These are phyloP conservation scores for Amphiprion clarkii DNA, from an alignment of 2,797 vertebrate genomes.

Conservation along the genomic window DNA sequence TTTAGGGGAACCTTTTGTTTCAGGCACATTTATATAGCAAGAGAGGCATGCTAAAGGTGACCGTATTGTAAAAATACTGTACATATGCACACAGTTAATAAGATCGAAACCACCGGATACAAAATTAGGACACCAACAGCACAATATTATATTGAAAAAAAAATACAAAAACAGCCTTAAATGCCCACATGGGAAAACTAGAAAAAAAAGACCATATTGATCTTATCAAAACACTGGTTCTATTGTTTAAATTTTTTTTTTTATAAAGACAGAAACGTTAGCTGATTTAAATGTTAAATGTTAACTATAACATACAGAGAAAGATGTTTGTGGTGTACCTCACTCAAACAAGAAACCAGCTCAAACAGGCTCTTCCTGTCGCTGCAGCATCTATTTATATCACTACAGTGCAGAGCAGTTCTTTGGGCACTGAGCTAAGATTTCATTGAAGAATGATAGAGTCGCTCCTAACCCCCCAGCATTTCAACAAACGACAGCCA, in stretches of 20 bases:
- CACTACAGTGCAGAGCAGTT: slow-evolving; percentile 30
- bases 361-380: slow-evolving; percentile 53
- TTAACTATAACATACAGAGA: slow-evolving; percentile 42
- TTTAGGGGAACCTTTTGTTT: background rate
- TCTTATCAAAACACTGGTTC: slow-evolving; percentile 55
- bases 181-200: slow-evolving; percentile 16
- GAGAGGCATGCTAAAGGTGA: background rate
- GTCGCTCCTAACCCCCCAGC: slow-evolving; percentile 4
- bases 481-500: slow-evolving; percentile 31
- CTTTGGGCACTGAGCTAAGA: slow-evolving; percentile 14
- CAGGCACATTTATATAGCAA: slow-evolving; percentile 4
- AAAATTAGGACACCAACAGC: background rate
- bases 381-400: slow-evolving; percentile 57
- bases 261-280: slow-evolving; percentile 19
- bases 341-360: slow-evolving; percentile 37
- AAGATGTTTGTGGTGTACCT: slow-evolving; percentile 27
- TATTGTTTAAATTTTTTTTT: slow-evolving; percentile 26
- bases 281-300: too few species aligned
- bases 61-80: slow-evolving; percentile 9
- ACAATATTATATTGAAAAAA: slow-evolving; percentile 16
- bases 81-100: slow-evolving; percentile 1
- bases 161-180: slow-evolving; percentile 1
- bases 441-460: slow-evolving; percentile 8
- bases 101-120: background rate
- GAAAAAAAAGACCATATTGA: slow-evolving; percentile 30